Evolutionary conservation across 2,113 vertebrate species (phyloP).

Genomic region (Tachysurus fulvidraco): DNA sequence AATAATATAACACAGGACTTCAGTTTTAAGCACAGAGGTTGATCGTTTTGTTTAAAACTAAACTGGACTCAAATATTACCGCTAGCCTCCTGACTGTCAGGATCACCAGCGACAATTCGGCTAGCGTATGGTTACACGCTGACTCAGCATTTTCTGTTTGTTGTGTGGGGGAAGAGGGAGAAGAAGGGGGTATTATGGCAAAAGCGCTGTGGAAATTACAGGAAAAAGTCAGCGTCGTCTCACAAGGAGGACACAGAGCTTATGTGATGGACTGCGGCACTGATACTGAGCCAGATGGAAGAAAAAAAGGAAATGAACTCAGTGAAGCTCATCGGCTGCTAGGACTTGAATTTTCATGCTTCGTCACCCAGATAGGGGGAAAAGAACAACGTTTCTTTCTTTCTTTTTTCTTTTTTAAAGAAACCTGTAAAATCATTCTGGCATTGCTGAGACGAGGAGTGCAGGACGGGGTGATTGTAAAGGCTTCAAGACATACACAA

Average conservation of each 20-base stretch:
- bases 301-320: not conserved
- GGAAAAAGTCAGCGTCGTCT: not conserved
- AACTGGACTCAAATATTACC: not conserved
- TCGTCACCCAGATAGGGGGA: slow-evolving; percentile 20
- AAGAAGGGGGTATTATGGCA: not conserved
- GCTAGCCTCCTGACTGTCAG: not conserved
- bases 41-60: not conserved
- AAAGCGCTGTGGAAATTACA: not conserved
- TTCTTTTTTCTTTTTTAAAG: not conserved
- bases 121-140: not conserved
- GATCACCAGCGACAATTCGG: not conserved
- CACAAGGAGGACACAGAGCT: not conserved
- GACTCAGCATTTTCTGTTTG: slow-evolving; percentile 1
- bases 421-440: not conserved
- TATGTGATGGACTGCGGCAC: not conserved
- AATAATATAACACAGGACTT: not conserved
- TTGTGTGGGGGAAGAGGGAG: not conserved
- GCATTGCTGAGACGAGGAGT: not conserved
- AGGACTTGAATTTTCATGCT: not conserved
- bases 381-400: not conserved
- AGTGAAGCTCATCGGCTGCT: slow-evolving; percentile 38
- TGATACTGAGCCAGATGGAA: slow-evolving; percentile 19
- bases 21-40: not conserved
- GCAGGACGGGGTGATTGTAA: slow-evolving; percentile 5
- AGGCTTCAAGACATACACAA: not conserved